A percentile compares a stretch with the other conserved stretches of the same genome.
Evolutionary conservation across 1,140 invertebrate genomes (phyloP).

Genomic region (Rhopalosiphum padi): DNA sequence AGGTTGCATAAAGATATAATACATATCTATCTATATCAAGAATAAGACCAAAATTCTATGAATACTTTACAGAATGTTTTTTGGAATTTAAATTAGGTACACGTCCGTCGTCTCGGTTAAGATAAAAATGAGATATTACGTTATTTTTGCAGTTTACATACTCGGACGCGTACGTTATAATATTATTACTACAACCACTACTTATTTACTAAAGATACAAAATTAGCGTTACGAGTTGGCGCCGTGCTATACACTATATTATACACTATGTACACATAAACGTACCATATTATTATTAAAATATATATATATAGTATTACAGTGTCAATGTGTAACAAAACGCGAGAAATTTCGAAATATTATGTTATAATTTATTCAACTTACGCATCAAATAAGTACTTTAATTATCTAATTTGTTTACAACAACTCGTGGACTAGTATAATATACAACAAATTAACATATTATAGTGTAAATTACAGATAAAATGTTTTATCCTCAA

Average conservation of each 20-base stretch:
- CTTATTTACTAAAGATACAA: constrained; percentile 13
- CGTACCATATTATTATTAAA: not conserved
- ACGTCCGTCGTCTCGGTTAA: not conserved
- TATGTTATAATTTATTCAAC: constrained; percentile 25
- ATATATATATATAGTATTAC: not conserved
- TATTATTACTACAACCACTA: not conserved
- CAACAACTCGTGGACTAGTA: not conserved
- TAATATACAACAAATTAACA: not conserved
- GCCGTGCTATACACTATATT: not conserved
- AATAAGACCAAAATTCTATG: not conserved
- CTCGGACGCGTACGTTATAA: not conserved
- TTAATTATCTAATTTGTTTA: constrained; percentile 24
- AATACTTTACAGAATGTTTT: not conserved
- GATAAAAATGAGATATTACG: not conserved
- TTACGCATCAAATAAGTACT: constrained; percentile 10
- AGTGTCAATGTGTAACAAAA: not conserved
- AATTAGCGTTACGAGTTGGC: not conserved
- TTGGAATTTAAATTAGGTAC: not conserved
- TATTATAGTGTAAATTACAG: constrained; percentile 22
- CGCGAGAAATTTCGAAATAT: not conserved
- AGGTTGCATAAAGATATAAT: not conserved
- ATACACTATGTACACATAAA: not conserved
- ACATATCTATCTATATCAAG: not conserved
- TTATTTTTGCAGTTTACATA: not conserved
- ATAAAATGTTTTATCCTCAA: constrained; percentile 36